These are phyloP conservation scores for Agrotis segetum DNA, from an alignment of 2,888 invertebrate genomes.

Conservation along the genomic window DNA sequence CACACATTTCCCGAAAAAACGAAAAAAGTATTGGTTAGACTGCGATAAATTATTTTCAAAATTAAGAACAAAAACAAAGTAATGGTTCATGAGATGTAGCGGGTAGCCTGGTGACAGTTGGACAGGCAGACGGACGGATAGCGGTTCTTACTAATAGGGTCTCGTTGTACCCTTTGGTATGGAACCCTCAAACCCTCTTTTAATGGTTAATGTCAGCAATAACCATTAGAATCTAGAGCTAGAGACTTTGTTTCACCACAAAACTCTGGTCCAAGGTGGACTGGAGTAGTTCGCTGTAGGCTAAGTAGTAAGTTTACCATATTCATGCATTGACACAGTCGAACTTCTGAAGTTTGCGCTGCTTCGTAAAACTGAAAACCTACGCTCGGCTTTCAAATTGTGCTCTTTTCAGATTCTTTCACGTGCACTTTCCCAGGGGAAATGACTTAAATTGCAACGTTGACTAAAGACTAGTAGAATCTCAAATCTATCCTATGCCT, in stretches of 20 bases:
- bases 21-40: too few species aligned
- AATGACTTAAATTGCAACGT: background rate
- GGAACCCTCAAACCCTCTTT: too few species aligned
- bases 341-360: background rate
- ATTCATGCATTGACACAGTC: background rate
- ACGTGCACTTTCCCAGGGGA: conserved; percentile 4
- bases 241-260: background rate
- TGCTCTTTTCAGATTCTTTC: conserved; percentile 9
- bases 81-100: too few species aligned
- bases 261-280: too few species aligned
- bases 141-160: too few species aligned
- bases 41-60: too few species aligned
- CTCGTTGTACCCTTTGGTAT: too few species aligned
- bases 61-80: too few species aligned
- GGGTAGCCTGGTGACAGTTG: too few species aligned
- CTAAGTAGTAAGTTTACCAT: background rate
- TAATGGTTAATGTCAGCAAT: too few species aligned
- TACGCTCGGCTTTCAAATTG: background rate
- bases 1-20: too few species aligned
- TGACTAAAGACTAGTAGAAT: background rate
- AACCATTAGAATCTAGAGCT: background rate
- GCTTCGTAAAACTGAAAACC: background rate
- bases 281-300: background rate
- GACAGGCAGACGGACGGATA: too few species aligned
- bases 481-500: background rate